Conservation (phyloP, 2,888 invertebrate species). For the Diabrotica balteata region DNA sequence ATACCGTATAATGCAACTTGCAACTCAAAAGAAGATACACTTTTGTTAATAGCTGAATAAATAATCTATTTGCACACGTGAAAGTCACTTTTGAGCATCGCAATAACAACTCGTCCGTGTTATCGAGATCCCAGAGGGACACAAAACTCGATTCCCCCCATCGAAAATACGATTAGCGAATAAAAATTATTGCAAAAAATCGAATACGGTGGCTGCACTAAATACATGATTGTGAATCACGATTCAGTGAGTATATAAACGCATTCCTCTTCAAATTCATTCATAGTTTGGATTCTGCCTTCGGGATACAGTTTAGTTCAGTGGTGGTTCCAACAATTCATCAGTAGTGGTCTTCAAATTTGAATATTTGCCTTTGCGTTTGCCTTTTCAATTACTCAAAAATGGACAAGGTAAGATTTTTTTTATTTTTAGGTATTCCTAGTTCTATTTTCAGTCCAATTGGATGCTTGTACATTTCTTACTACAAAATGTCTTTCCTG, state of each 20-base stretch:
- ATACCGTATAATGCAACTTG: constrained; percentile 51
- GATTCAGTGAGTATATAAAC: constrained; percentile 58
- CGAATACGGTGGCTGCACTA: constrained; percentile 54
- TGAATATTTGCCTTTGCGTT: constrained; percentile 4
- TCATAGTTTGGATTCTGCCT: constrained; percentile 47
- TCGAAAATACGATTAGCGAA: constrained; percentile 51
- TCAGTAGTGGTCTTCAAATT: constrained; percentile 23
- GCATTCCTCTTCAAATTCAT: constrained; percentile 50
- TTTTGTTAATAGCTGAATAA: constrained; percentile 53
- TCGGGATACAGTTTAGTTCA: constrained; percentile 23
- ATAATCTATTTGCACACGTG: constrained; percentile 55
- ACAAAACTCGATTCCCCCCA: constrained; percentile 44
- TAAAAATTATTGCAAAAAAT: constrained; percentile 53
- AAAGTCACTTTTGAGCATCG: constrained; percentile 49
- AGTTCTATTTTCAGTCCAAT: too few relatives aligned
- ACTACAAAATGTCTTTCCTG: too few relatives aligned
- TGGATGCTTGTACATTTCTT: too few relatives aligned
- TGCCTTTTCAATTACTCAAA: constrained; percentile 17
- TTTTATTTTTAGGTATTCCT: too few relatives aligned
- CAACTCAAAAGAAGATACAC: constrained; percentile 53
- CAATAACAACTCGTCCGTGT: constrained; percentile 31
- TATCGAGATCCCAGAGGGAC: constrained; percentile 32
- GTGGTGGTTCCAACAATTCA: constrained; percentile 17
- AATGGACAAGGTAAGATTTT: constrained; percentile 42
- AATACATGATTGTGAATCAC: constrained; percentile 59